Percentiles rank a stretch among this genome's conserved stretches.
Evolutionary conservation across 2,113 vertebrate species (phyloP).

Genomic region (Lucifuga dentata): DNA sequence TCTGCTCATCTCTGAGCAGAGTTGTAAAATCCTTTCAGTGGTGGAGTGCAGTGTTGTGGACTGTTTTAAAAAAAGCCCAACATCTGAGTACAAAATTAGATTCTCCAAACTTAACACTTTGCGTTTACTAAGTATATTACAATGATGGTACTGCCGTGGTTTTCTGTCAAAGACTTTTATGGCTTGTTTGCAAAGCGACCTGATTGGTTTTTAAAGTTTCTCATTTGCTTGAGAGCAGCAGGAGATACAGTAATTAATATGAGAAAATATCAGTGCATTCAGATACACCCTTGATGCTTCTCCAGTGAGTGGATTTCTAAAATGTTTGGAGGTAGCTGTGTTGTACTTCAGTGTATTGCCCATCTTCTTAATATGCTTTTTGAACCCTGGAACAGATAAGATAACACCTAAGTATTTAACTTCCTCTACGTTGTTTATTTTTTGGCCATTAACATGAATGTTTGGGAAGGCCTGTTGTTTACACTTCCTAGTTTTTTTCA

Average conservation of each 20-base stretch:
- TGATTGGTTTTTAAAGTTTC: background rate
- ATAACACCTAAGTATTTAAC: background rate
- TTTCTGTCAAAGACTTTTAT: background rate
- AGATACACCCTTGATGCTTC: background rate
- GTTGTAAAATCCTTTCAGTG: background rate
- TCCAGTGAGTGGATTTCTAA: background rate
- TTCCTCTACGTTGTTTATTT: background rate
- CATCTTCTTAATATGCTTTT: background rate
- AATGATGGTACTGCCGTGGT: background rate
- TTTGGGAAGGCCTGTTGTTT: background rate
- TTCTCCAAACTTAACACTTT: slow-evolving; percentile 1
- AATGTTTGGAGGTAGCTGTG: too few relatives aligned
- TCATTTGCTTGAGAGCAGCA: background rate
- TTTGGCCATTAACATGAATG: background rate
- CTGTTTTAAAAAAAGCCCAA: too few relatives aligned
- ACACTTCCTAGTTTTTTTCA: background rate
- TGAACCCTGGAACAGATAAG: background rate
- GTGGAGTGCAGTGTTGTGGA: background rate
- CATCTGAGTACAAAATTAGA: background rate
- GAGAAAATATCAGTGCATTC: background rate
- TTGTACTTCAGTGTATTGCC: background rate
- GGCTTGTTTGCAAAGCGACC: background rate
- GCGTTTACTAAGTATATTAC: background rate
- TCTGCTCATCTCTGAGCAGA: background rate
- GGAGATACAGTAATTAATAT: background rate